Percentiles rank a stretch among this genome's conserved stretches.
Evolutionary conservation across 1,140 invertebrate genomes (phyloP).

Genomic region (Drosophila subobscura): DNA sequence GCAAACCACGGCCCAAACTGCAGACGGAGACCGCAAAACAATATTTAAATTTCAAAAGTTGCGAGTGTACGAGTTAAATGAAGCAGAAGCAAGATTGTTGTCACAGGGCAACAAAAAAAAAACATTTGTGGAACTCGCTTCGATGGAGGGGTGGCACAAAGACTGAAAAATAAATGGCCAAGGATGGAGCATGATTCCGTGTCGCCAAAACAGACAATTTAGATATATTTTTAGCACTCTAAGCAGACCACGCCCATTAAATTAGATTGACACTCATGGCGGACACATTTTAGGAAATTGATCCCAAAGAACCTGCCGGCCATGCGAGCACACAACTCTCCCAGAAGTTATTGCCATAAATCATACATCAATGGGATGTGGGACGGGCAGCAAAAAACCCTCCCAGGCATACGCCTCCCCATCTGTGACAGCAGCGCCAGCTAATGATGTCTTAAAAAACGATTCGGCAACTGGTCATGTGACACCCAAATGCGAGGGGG

Average conservation of each 20-base stretch:
- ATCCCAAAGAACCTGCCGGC: constrained; percentile 48
- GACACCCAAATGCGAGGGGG: constrained; percentile 66
- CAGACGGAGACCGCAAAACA: constrained; percentile 61
- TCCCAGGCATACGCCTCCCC: constrained; percentile 11
- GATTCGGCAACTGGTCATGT: constrained; percentile 67
- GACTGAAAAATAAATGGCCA: constrained; percentile 18
- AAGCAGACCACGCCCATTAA: constrained; percentile 52
- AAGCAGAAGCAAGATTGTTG: constrained; percentile 82
- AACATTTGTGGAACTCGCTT: constrained; percentile 15
- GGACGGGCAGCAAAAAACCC: constrained; percentile 23
- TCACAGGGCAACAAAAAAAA: constrained; percentile 21
- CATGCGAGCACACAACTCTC: constrained; percentile 35
- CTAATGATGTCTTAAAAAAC: constrained; percentile 82
- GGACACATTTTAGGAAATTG: constrained; percentile 73
- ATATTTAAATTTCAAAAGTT: constrained; percentile 81
- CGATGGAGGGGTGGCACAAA: constrained; percentile 26
- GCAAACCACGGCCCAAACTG: constrained; percentile 44
- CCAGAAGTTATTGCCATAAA: constrained; percentile 62
- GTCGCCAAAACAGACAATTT: background rate
- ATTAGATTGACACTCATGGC: constrained; percentile 65
- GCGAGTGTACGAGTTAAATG: constrained; percentile 73
- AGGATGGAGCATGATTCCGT: constrained; percentile 2
- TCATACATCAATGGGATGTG: constrained; percentile 73
- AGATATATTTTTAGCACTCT: constrained; percentile 19
- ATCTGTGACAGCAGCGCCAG: constrained; percentile 29